These are phyloP conservation scores for Spea multiplicata DNA, from an alignment of 2,113 vertebrate species.

Conservation along the genomic window DNA sequence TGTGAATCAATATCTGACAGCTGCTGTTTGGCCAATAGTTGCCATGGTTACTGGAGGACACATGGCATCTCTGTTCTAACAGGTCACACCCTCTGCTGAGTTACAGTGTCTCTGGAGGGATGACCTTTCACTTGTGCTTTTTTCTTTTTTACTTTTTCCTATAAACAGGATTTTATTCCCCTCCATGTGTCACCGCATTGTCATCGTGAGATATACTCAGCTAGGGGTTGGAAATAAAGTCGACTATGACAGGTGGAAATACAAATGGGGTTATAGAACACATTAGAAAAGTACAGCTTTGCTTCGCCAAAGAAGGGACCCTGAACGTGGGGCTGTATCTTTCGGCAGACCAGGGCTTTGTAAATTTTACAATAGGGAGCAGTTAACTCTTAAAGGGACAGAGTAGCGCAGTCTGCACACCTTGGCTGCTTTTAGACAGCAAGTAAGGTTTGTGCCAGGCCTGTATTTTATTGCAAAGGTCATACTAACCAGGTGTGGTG, in stretches of 20 bases:
- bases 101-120: conserved; percentile 50
- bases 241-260: not conserved
- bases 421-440: no score
- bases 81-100: conserved; percentile 51
- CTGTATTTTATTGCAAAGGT: no score
- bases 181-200: conserved; percentile 31
- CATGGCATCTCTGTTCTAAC: conserved; percentile 44
- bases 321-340: not conserved
- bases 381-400: no score
- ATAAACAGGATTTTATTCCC: conserved; percentile 12
- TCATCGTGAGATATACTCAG: conserved; percentile 12
- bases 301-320: not conserved
- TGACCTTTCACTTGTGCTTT: conserved; percentile 41
- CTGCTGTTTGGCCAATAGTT: conserved; percentile 58
- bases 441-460: no score
- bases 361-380: no score
- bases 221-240: conserved; percentile 22
- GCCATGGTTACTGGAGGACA: conserved; percentile 58
- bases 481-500: no score
- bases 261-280: not conserved
- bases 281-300: not conserved
- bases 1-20: conserved; percentile 63
- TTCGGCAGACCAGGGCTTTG: not conserved
- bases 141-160: conserved; percentile 18
- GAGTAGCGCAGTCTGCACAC: no score